Conservation (phyloP, 2,113 vertebrate genomes). For the Menidia beryllina region DNA sequence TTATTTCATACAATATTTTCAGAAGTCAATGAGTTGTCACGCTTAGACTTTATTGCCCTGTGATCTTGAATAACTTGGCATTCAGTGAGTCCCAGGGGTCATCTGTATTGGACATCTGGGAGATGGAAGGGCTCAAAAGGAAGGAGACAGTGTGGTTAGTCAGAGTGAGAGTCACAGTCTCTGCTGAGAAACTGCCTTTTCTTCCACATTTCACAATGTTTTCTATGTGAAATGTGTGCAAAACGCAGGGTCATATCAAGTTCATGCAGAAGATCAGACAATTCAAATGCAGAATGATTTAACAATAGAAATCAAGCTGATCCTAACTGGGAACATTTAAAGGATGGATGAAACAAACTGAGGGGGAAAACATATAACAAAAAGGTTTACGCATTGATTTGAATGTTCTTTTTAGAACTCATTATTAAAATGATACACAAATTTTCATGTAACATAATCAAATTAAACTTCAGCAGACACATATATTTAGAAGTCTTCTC, state of each 20-base stretch:
- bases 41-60: neutral
- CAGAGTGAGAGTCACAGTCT: constrained; percentile 38
- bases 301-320: neutral
- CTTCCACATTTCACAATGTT: constrained; percentile 9
- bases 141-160: constrained; percentile 4
- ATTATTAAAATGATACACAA: too few species aligned
- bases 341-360: neutral
- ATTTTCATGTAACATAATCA: too few species aligned
- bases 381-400: neutral
- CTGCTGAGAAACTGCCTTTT: constrained; percentile 5
- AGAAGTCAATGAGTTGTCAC: neutral
- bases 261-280: neutral
- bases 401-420: too few species aligned
- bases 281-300: neutral
- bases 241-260: neutral
- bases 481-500: too few species aligned
- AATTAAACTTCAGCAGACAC: too few species aligned
- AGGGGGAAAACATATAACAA: too few species aligned
- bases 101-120: constrained; percentile 15
- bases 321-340: neutral
- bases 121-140: neutral
- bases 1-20: neutral
- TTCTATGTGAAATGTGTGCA: neutral
- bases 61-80: constrained; percentile 22
- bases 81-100: constrained; percentile 3